Conservation (phyloP, 2,888 invertebrate species). For the Amblyjoppa proteus region DNA sequence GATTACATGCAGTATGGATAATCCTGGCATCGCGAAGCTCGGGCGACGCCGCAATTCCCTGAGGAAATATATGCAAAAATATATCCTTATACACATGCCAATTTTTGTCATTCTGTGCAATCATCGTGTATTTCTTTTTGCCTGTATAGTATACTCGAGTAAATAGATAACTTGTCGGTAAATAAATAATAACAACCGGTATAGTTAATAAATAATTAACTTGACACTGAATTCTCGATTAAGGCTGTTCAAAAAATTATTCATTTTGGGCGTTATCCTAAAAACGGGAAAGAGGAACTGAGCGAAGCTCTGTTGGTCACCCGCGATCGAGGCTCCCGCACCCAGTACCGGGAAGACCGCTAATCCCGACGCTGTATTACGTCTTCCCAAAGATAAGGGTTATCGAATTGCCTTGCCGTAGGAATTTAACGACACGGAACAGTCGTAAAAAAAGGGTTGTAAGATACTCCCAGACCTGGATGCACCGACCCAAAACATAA, state of each 20-base stretch:
- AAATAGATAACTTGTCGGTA: not conserved
- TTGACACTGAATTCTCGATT: not conserved
- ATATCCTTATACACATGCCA: not conserved
- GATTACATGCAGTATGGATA: not conserved
- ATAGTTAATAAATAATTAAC: too few species aligned
- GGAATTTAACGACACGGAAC: not conserved
- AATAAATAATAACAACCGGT: not conserved
- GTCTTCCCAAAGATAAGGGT: constrained; percentile 41
- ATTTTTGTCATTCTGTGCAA: not conserved
- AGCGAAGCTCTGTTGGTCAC: not conserved
- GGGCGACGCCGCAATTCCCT: constrained; percentile 25
- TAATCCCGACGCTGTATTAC: constrained; percentile 35
- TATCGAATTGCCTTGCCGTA: constrained; percentile 4
- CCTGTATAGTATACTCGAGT: not conserved
- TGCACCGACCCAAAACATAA: not conserved
- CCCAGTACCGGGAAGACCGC: constrained; percentile 26
- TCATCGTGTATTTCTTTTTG: not conserved
- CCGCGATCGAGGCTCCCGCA: constrained; percentile 22
- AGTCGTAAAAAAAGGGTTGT: not conserved
- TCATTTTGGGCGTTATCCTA: not conserved
- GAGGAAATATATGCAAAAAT: not conserved
- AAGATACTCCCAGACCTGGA: not conserved
- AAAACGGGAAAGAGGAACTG: not conserved
- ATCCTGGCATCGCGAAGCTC: constrained; percentile 33
- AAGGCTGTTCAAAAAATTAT: not conserved